Evolutionary conservation across 53 echinoderm and acorn worm species (phyloP), one percentile per base, ranked within the genome.

Genomic region (Echinarachnius parma): DNA sequence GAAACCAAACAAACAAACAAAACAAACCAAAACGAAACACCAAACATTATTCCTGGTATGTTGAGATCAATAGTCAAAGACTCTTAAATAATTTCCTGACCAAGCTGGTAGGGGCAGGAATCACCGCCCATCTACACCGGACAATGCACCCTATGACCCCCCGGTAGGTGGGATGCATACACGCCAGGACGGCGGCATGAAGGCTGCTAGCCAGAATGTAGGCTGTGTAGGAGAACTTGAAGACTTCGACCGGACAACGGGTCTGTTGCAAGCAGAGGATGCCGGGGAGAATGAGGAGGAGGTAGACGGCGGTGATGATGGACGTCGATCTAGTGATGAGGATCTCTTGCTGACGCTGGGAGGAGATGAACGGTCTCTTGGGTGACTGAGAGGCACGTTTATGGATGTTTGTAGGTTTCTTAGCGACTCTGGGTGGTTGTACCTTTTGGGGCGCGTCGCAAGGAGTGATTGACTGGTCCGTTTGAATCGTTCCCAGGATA

Each of bases 241-340:
- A 52, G 53, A 53, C 4, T 8, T 48, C 24, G 0, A 20, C 34
- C 19, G 69, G n/a, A 14, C 53, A 50, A 10, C 19, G 13, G 9
- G 52, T 50, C 4, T 4, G 4, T 18, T 50, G 11, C 9, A 18
- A 15, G 37, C 74, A 72, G 39, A 72, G 22, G 37, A 72, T 27
- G 22, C 37, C 29, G 4, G 74, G 74, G 55, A 39, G 18, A 10
- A 72, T 39, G 10, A 54, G 16, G 13, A 56, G 33, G 13, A 72
- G 74, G 13, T 37, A 72, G 37, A 72, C 3, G 37, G 36, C 14
- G 57, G 74, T 56, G 42, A 57, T 27, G 57, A 56, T 13, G 57
- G 57, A 55, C 11, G 18, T 10, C 4, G 15, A 50, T 50, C 5
- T 10, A 19, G 52, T 50, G 52, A 50, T 50, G n/a, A n/a, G n/a